phyloP scores from a whole-genome alignment of 2,113 vertebrate species.

The Misgurnus anguillicaudatus region DNA sequence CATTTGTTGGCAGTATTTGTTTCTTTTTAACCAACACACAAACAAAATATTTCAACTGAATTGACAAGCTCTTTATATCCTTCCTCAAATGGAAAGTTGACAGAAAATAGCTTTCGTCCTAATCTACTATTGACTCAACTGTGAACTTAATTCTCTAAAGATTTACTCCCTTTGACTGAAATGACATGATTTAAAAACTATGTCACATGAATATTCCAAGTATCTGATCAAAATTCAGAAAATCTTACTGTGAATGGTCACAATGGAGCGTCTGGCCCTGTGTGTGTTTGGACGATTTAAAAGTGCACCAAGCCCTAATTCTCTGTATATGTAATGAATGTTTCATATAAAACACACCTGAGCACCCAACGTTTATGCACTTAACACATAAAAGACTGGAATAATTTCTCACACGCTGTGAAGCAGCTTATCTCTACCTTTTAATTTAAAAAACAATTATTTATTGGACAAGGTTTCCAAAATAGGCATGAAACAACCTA shows the following conservation, averaged over 20 bases:
- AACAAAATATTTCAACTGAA: no score
- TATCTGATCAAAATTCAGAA: no score
- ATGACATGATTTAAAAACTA: neutral
- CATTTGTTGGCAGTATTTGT: no score
- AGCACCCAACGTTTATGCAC: neutral
- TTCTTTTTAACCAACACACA: no score
- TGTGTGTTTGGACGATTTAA: neutral
- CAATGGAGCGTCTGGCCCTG: neutral
- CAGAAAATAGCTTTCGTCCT: no score
- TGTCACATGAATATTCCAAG: neutral
- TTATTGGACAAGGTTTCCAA: neutral
- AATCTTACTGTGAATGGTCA: neutral
- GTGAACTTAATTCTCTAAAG: neutral
- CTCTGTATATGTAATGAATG: no score
- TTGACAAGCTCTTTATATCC: no score
- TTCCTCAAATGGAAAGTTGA: no score
- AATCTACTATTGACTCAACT: neutral
- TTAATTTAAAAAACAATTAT: no score
- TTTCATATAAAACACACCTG: neutral
- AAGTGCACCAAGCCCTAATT: neutral
- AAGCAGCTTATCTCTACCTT: neutral
- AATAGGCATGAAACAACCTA: no score
- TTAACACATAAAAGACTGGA: conserved; percentile 9
- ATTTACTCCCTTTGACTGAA: neutral
- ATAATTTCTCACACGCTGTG: neutral